phyloP scores from a whole-genome alignment of 2,888 invertebrate genomes.

The Acutogordius australiensis region DNA sequence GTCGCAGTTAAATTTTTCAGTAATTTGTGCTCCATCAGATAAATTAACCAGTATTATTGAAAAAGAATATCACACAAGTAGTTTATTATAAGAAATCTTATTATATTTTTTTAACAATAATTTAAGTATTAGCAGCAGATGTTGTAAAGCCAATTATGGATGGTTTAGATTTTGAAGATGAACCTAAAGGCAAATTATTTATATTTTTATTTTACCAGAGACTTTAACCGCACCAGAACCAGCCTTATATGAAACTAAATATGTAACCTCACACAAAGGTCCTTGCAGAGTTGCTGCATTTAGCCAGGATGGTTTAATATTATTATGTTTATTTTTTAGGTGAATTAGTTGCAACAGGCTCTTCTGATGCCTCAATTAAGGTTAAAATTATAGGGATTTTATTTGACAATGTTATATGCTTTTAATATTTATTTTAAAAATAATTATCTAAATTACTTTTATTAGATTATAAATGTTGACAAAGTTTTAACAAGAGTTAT shows the following conservation, averaged over 20 bases:
- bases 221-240: conserved; percentile 50
- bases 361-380: conserved; percentile 88
- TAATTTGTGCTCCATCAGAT: conserved; percentile 81
- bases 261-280: conserved; percentile 88
- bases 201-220: conserved; percentile 26
- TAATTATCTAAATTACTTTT: not conserved
- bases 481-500: conserved; percentile 82
- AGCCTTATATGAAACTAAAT: conserved; percentile 85
- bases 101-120: conserved; percentile 3
- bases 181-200: not conserved
- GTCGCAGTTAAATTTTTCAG: conserved; percentile 54
- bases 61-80: not conserved
- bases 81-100: not conserved
- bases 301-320: conserved; percentile 40
- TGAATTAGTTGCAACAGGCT: conserved; percentile 79
- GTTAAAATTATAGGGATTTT: conserved; percentile 24
- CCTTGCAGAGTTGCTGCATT: conserved; percentile 73
- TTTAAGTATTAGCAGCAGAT: no score
- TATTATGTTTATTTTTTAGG: conserved; percentile 25
- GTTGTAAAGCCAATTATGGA: no score
- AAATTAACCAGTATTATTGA: conserved; percentile 53
- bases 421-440: not conserved
- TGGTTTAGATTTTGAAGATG: conserved; percentile 8
- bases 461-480: conserved; percentile 69
- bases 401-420: no score